A percentile compares a stretch with the other conserved stretches of the same genome.
Evolutionary conservation across 2,888 invertebrate species (phyloP).

Genomic region (Nasonovia ribisnigri): DNA sequence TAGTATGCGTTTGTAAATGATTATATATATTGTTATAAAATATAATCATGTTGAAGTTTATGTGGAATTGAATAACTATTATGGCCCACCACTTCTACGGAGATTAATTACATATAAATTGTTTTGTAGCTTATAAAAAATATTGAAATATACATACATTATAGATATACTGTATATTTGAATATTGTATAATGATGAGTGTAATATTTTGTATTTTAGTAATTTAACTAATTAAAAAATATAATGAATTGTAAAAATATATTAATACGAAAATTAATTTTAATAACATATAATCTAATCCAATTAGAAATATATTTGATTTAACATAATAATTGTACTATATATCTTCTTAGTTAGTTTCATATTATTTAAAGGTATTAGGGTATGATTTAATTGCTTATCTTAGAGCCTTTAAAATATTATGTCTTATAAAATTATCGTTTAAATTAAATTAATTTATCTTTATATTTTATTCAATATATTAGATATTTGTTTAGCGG

Average conservation of each 20-base stretch:
- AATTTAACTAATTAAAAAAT: background rate
- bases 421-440: background rate
- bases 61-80: slow-evolving; percentile 45
- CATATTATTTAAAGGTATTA: background rate
- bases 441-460: background rate
- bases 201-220: background rate
- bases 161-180: background rate
- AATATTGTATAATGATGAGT: background rate
- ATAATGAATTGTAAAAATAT: background rate
- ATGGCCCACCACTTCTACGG: slow-evolving; percentile 51
- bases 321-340: background rate
- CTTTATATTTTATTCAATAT: background rate
- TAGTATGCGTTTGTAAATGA: background rate
- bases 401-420: background rate
- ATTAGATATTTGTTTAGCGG: background rate
- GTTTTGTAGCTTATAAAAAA: background rate
- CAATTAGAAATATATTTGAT: background rate
- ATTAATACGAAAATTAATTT: background rate
- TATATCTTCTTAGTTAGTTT: background rate
- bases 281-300: background rate
- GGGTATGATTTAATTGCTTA: background rate
- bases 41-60: slow-evolving; percentile 49
- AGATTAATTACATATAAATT: background rate
- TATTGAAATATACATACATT: background rate
- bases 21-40: background rate